Evolutionary conservation across 2,113 vertebrate genomes (phyloP), one percentile per base, ranked within the genome.

Genomic region (Anser cygnoides): DNA sequence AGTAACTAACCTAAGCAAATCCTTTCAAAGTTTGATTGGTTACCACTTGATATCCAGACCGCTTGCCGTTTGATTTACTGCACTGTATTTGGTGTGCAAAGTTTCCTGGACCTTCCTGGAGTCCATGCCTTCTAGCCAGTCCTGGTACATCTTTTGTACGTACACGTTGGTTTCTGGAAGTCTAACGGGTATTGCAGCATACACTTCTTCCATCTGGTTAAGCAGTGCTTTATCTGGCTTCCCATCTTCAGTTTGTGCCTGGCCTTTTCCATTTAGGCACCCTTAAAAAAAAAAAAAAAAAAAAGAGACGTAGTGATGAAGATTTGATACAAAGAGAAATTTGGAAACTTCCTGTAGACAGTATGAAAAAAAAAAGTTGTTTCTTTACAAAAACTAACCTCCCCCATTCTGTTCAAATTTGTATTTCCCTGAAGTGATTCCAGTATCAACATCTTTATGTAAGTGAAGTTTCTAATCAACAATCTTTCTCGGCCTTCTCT

Each of bases 101-200:
- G 98, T 97, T 12, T 98, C 97, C 80, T 94, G 97, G 18, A 93
- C 98, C 57, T 97, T 98, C 13, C 67, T 94, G 2, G 99, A 99
- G 95, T 98, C 99, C 20, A 97, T 93, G 25, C 99, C 99, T 26
- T 99, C 97, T 81, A 99, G 98, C 99, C 99, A 99, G 93, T 99
- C 98, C 92, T 97, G 98, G 96, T 99, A 99, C 62, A 99, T 97
- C 87, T 96, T 98, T 62, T 98, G 98, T 31, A 99, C 94, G 0
- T 94, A 93, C 5, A 96, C 22, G 55, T 98, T 99, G 88, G 93
- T 75, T 71, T 99, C 99, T 0, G 99, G 99, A 21, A 98, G 98
- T 49, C 94, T 97, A 37, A 99, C 97, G 0, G 99, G 99, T 57
- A 99, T 94, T 13, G 97, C 97, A 23, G 98, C 93, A 72, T 99